These are phyloP conservation scores for Ooceraea biroi DNA, from an alignment of 1,140 invertebrate genomes.

Conservation along the genomic window DNA sequence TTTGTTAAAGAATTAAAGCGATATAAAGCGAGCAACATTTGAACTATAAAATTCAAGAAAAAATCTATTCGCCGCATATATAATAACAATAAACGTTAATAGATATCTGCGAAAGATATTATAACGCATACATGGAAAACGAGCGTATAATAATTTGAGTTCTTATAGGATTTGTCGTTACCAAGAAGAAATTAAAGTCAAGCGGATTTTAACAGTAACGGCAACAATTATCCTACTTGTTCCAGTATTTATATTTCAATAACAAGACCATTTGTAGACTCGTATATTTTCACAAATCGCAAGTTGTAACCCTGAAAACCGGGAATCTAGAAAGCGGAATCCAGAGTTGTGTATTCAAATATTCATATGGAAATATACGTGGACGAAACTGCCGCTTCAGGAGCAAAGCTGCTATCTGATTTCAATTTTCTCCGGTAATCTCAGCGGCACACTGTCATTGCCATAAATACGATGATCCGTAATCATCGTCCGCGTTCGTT, in stretches of 20 bases:
- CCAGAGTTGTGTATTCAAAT: conserved; percentile 35
- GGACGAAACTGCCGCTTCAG: not conserved
- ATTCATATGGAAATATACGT: conserved; percentile 58
- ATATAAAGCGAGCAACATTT: not conserved
- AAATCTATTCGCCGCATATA: not conserved
- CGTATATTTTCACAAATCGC: not conserved
- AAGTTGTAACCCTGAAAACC: not conserved
- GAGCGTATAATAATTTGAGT: not conserved
- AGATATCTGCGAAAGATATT: not conserved
- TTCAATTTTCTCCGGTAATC: conserved; percentile 78
- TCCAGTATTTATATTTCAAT: conserved; percentile 3
- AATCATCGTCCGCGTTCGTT: conserved; percentile 44
- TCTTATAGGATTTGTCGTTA: not conserved
- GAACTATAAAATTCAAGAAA: not conserved
- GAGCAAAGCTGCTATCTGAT: conserved; percentile 74
- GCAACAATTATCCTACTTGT: not conserved
- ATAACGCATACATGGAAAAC: not conserved
- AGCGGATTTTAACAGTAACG: not conserved
- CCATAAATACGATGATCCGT: conserved; percentile 67
- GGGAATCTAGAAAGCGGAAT: not conserved
- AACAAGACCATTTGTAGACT: not conserved
- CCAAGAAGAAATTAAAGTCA: too few relatives aligned
- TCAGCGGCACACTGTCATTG: conserved; percentile 59
- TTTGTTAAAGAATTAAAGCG: not conserved
- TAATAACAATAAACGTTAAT: not conserved